Evolutionary conservation across 1,140 invertebrate genomes (phyloP), one percentile per base, ranked within the genome.

Genomic region (Zaprionus ghesquierei): DNA sequence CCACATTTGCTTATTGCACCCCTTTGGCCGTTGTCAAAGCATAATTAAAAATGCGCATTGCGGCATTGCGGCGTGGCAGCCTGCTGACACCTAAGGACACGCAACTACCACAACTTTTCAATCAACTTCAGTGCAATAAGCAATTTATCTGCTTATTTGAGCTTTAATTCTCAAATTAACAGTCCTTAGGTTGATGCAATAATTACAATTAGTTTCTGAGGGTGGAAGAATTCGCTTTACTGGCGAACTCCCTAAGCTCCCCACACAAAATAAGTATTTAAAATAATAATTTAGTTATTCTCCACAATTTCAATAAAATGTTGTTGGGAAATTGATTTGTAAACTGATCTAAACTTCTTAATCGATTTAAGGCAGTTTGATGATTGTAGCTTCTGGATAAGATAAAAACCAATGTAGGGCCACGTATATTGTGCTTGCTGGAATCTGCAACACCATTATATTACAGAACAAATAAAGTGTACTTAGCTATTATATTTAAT

Each of bases 1-100:
- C 65, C 53, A 23, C 50, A 72, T 49, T 41, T 35, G 29, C 56
- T 55, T 50, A 69, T 61, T 49, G 27, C 41, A 22, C 29, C 60
- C 56, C 41, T 58, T 55, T 31, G 27, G 22, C 27, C 55, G 46
- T 61, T 78, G 65, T 81, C 66, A 82, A 68, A 68, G 69, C 65
- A 68, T 82, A 63, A 87, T 87, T 87, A 89, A 89, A 87, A 87
- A 74, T 77, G 65, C 62, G 35, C 53, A 20, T 29, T 12, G 27
- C 59, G 27, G 62, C 62, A 54, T 54, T 65, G 15, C 27, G 35
- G 35, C 35, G 5, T 41, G 35, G 35, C 35, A 41, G n/a, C 35
- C n/a, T 15, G 33, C 18, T 38, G 53, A 20, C 44, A 59, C 20
- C 58, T 15, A 55, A 22, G 25, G 10, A 49, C 58, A 56, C 18